phyloP scores from a whole-genome alignment of 2,797 vertebrate species.

The Poecilia velifera region DNA sequence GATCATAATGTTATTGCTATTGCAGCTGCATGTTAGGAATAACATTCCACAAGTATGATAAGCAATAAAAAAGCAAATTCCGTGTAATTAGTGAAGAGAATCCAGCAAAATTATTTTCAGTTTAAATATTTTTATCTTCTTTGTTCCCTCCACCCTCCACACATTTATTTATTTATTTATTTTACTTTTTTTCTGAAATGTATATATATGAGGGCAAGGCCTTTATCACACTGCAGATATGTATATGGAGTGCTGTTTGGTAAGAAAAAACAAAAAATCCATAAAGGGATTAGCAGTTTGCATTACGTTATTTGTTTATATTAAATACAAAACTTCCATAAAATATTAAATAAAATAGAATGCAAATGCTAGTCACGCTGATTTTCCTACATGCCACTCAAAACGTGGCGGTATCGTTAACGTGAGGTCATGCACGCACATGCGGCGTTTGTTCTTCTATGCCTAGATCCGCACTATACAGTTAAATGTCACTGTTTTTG shows the following conservation, averaged over 20 bases:
- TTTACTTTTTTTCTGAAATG: too few species aligned
- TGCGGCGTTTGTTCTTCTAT: not conserved
- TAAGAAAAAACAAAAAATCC: too few species aligned
- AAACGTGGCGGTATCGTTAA: not conserved
- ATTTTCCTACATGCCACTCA: not conserved
- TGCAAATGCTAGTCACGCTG: not conserved
- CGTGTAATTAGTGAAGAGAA: too few species aligned
- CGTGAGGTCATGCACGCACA: not conserved
- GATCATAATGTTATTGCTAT: not conserved
- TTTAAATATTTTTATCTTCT: too few species aligned
- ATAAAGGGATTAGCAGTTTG: not conserved
- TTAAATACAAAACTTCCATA: not conserved
- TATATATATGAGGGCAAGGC: too few species aligned
- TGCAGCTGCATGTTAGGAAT: not conserved
- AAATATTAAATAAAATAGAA: not conserved
- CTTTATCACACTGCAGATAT: too few species aligned
- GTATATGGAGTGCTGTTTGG: too few species aligned
- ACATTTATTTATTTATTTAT: too few species aligned
- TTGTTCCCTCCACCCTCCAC: too few species aligned
- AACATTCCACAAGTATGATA: not conserved
- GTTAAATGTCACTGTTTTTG: conserved; percentile 1
- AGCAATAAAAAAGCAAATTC: not conserved
- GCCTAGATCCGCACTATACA: not conserved
- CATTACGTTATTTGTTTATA: not conserved
- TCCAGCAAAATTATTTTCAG: too few species aligned